Conservation (phyloP, 2,113 vertebrate species). For the Etheostoma cragini region DNA sequence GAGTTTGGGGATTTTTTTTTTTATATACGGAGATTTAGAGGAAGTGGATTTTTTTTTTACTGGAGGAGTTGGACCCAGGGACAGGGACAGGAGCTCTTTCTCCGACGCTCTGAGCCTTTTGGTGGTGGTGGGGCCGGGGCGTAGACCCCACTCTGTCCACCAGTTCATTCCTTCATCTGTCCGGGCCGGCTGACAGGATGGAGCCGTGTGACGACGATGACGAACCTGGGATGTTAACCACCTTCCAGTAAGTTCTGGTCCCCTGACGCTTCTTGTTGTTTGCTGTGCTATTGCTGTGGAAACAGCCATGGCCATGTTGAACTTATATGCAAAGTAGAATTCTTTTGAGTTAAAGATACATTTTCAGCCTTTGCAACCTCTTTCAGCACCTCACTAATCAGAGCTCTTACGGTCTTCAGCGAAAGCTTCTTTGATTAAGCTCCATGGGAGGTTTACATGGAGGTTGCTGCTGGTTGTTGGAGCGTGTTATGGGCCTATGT, state of each 20-base stretch:
- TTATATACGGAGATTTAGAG: slow-evolving; percentile 56
- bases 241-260: too few relatives aligned
- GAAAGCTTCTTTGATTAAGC: slow-evolving; percentile 28
- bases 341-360: slow-evolving; percentile 8
- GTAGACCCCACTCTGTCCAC: too few relatives aligned
- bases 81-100: not conserved
- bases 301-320: not conserved
- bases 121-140: too few relatives aligned
- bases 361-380: not conserved
- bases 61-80: slow-evolving; percentile 44
- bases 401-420: not conserved
- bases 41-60: slow-evolving; percentile 58
- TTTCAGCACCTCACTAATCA: not conserved
- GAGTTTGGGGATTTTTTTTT: slow-evolving; percentile 61
- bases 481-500: slow-evolving; percentile 15
- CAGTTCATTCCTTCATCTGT: too few relatives aligned
- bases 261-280: not conserved
- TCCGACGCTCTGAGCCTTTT: too few relatives aligned
- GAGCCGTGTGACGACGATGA: too few relatives aligned
- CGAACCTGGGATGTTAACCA: too few relatives aligned
- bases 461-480: slow-evolving; percentile 4
- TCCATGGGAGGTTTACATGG: slow-evolving; percentile 16
- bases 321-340: not conserved
- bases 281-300: not conserved
- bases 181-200: too few relatives aligned